Evolutionary conservation across 2,888 invertebrate species (phyloP), one percentile per base, ranked within the genome.

Genomic region (Rhagophthalmus giganteus): DNA sequence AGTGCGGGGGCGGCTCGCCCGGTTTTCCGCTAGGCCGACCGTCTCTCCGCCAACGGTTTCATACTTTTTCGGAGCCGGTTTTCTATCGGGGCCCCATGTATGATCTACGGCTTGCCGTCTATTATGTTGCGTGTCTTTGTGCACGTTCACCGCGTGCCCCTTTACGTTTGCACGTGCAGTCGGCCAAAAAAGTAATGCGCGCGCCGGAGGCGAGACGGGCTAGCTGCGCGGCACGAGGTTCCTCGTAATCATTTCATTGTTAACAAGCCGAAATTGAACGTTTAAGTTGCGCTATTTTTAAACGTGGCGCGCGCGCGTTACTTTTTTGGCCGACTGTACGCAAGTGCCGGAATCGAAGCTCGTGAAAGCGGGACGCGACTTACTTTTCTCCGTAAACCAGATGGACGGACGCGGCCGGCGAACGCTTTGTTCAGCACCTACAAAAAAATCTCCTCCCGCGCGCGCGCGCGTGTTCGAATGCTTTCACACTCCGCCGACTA

Each of bases 21-120:
- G 61, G 59, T 63, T 62, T 58, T 61, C 56, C 58, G 49, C 58
- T 56, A 53, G 55, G 54, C 55, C 53, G 33, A 16, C 28, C 55
- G 32, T 46, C 47, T 34, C 33, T 9, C 50, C 24, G 24, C 59
- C n/a, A n/a, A n/a, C n/a, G n/a, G n/a, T n/a, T n/a, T n/a, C n/a
- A 50, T 37, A 50, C 47, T 54, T 59, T 60, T 60, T 51, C 50
- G 42, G 45, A 59, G 53, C 59, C 53, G 54, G 58, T 60, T 57
- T 47, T 42, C 55, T 54, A 53, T 57, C 54, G 51, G 51, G n/a
- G n/a, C n/a, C n/a, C n/a, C n/a, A n/a, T 57, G 57, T 56, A 60
- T 59, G 57, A 60, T 60, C 59, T 59, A 57, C 39, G 50, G n/a
- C 30, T 41, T 40, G 39, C 39, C 27, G 25, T 34, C 32, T 30